These are phyloP conservation scores for Hylaeus anthracinus DNA, from an alignment of 1,140 invertebrate genomes.

Conservation along the genomic window DNA sequence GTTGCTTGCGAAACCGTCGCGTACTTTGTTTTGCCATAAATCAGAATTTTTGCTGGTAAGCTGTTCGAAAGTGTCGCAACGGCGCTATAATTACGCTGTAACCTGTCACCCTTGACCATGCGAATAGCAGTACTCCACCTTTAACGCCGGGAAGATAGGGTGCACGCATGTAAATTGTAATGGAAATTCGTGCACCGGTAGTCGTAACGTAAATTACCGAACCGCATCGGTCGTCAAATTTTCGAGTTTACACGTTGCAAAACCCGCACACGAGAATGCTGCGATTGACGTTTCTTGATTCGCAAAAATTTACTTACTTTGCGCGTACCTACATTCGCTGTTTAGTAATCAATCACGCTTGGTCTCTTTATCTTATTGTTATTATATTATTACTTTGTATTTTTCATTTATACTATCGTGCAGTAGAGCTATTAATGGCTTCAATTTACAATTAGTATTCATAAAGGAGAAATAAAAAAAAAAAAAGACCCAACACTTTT, in stretches of 20 bases:
- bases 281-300: neutral
- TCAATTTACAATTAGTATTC: too few relatives aligned
- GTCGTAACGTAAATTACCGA: neutral
- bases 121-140: conserved; percentile 21
- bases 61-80: conserved; percentile 28
- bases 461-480: too few relatives aligned
- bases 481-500: too few relatives aligned
- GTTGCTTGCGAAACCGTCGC: neutral
- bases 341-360: too few relatives aligned
- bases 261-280: neutral
- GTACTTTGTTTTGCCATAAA: neutral
- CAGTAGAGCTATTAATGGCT: too few relatives aligned
- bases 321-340: too few relatives aligned
- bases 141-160: conserved; percentile 10
- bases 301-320: neutral
- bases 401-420: too few relatives aligned
- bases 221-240: conserved; percentile 17
- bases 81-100: conserved; percentile 23
- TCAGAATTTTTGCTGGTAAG: conserved; percentile 14
- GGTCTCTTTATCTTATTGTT: too few relatives aligned
- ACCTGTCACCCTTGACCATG: conserved; percentile 50
- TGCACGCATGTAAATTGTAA: conserved; percentile 37
- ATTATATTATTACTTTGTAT: too few relatives aligned
- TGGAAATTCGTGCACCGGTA: conserved; percentile 44
- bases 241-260: neutral